These are phyloP conservation scores for Dunckerocampus dactyliophorus DNA, from an alignment of 2,113 vertebrate species.

Conservation along the genomic window DNA sequence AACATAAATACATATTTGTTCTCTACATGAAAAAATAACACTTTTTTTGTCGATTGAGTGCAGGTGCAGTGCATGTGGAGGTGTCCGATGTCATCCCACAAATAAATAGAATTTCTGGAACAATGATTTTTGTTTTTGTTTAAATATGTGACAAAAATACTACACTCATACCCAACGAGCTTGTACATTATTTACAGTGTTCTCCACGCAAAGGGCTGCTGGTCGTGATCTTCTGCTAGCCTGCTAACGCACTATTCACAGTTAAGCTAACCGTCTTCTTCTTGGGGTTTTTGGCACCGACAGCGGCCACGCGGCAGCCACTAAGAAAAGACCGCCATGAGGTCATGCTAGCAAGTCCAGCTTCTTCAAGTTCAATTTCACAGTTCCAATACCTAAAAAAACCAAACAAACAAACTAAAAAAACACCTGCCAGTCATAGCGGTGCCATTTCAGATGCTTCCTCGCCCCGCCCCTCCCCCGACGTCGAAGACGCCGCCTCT, in stretches of 20 bases:
- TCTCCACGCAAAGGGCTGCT: constrained; percentile 54
- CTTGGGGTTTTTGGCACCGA: constrained; percentile 68
- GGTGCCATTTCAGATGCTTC: too few relatives aligned
- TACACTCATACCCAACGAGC: constrained; percentile 70
- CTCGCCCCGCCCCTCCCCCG: neutral
- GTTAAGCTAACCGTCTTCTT: neutral
- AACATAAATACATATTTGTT: constrained; percentile 65
- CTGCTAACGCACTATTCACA: neutral
- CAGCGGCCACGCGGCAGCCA: constrained; percentile 62
- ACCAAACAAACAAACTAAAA: too few relatives aligned
- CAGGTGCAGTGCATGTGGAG: constrained; percentile 65
- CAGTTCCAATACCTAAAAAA: constrained; percentile 28
- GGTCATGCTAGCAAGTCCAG: constrained; percentile 31
- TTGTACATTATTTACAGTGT: constrained; percentile 74
- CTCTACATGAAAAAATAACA: constrained; percentile 69
- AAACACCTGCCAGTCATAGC: neutral
- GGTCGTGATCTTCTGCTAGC: constrained; percentile 33
- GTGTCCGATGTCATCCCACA: constrained; percentile 55
- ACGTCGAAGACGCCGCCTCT: neutral
- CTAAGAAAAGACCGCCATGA: constrained; percentile 43
- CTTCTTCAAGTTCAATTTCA: constrained; percentile 41
- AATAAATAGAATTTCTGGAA: constrained; percentile 52
- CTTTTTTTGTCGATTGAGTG: constrained; percentile 48
- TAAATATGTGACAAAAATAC: constrained; percentile 71
- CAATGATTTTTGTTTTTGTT: constrained; percentile 30